Evolutionary conservation across 2,888 invertebrate species (phyloP).

Genomic region (Listrodromus nycthemerus): DNA sequence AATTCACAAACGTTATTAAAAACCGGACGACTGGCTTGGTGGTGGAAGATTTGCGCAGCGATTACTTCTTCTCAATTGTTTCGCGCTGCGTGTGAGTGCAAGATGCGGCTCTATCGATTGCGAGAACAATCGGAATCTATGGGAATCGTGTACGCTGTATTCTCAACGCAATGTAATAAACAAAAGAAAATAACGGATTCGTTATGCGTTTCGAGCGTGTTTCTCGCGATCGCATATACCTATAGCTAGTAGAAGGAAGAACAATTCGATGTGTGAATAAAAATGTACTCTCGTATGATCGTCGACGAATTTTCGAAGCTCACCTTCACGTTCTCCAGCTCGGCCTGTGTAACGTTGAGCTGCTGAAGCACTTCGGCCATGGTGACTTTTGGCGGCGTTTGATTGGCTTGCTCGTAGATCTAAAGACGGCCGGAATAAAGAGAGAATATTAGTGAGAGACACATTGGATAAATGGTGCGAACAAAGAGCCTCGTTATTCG

Average conservation of each 20-base stretch:
- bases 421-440: slow-evolving; percentile 46
- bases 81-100: slow-evolving; percentile 55
- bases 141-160: slow-evolving; percentile 21
- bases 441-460: neutral
- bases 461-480: slow-evolving; percentile 3
- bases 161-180: slow-evolving; percentile 19
- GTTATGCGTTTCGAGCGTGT: slow-evolving; percentile 15
- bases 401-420: slow-evolving; percentile 77
- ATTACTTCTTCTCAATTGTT: slow-evolving; percentile 7
- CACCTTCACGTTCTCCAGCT: slow-evolving; percentile 95
- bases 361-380: slow-evolving; percentile 93
- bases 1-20: slow-evolving; percentile 48
- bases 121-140: slow-evolving; percentile 20
- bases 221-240: neutral
- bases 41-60: slow-evolving; percentile 46
- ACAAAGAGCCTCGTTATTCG: slow-evolving; percentile 18
- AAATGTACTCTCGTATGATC: slow-evolving; percentile 5
- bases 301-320: slow-evolving; percentile 77
- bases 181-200: slow-evolving; percentile 6
- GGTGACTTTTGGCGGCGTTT: slow-evolving; percentile 89
- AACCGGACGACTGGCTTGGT: slow-evolving; percentile 46
- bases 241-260: neutral
- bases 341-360: slow-evolving; percentile 93
- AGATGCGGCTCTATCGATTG: slow-evolving; percentile 50
- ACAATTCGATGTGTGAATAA: neutral